Percentiles rank a stretch among this genome's conserved stretches.
phyloP scores from a whole-genome alignment of 2,113 vertebrate species.

The Jaculus jaculus region DNA sequence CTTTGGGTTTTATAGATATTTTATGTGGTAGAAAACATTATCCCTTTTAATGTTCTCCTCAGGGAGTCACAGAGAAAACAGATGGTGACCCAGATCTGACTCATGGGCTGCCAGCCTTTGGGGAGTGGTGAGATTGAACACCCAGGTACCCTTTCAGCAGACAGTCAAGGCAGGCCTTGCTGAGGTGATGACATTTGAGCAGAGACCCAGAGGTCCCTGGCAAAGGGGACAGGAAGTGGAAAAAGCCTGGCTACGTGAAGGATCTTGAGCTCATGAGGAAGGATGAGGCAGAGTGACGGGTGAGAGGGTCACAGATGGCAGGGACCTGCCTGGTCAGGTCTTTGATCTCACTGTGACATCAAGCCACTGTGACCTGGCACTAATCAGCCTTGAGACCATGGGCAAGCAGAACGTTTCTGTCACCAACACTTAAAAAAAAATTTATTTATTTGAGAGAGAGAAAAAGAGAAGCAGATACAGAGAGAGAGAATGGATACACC shows the following conservation, averaged over 20 bases:
- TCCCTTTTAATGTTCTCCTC: background rate
- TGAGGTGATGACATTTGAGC: background rate
- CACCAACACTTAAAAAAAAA: background rate
- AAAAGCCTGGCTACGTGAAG: background rate
- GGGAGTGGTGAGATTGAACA: background rate
- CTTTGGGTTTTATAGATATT: background rate
- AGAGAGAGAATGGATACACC: too few species aligned
- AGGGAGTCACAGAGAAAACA: background rate
- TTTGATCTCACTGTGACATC: background rate
- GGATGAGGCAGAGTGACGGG: accelerated
- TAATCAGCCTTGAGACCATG: background rate
- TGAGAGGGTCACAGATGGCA: background rate
- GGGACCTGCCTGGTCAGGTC: background rate
- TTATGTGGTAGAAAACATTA: background rate
- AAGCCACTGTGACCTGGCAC: background rate
- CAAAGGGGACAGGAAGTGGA: background rate
- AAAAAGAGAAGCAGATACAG: too few species aligned
- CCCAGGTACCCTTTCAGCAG: accelerated
- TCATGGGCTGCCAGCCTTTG: background rate
- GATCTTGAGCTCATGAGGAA: too few species aligned
- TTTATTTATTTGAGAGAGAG: too few species aligned
- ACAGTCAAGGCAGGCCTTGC: background rate
- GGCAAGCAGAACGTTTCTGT: background rate
- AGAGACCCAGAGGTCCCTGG: background rate
- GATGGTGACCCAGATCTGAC: background rate